Conservation (phyloP, 1,140 invertebrate species). For the Portunus trituberculatus region DNA sequence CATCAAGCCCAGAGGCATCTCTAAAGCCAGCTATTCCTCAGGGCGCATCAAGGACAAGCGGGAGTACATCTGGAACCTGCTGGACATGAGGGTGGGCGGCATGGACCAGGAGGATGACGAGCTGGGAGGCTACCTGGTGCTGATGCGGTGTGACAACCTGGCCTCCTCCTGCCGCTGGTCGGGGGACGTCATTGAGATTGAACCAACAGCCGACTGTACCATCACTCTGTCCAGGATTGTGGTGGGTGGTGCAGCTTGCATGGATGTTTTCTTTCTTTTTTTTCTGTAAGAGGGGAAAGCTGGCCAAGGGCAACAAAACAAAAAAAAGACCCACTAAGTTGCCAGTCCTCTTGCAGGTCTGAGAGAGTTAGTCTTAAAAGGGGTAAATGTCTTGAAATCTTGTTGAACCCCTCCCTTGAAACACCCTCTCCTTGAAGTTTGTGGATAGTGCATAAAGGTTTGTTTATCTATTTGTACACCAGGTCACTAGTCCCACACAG, state of each 20-base stretch:
- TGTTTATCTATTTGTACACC: too few relatives aligned
- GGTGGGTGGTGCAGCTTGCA: constrained; percentile 10
- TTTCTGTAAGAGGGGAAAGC: too few relatives aligned
- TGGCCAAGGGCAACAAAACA: too few relatives aligned
- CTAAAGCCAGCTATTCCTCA: constrained; percentile 28
- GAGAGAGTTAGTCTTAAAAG: too few relatives aligned
- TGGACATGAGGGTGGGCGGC: constrained; percentile 78
- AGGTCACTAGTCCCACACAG: too few relatives aligned
- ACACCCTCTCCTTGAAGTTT: too few relatives aligned
- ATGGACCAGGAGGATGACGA: constrained; percentile 63
- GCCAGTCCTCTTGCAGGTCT: too few relatives aligned
- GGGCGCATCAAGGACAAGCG: constrained; percentile 76
- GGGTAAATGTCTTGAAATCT: too few relatives aligned
- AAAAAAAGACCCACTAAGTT: too few relatives aligned
- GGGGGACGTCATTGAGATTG: constrained; percentile 80
- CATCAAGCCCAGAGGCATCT: too few relatives aligned
- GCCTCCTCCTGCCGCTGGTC: constrained; percentile 53
- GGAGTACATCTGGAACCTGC: constrained; percentile 78
- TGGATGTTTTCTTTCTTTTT: neutral
- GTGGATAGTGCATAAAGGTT: too few relatives aligned
- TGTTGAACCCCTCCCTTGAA: too few relatives aligned
- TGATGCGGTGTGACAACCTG: constrained; percentile 79
- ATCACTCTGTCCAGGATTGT: constrained; percentile 79
- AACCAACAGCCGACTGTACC: constrained; percentile 82
- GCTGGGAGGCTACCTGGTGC: constrained; percentile 80